These are phyloP conservation scores for Athalia cordata DNA, from an alignment of 2,888 invertebrate genomes.

Conservation along the genomic window DNA sequence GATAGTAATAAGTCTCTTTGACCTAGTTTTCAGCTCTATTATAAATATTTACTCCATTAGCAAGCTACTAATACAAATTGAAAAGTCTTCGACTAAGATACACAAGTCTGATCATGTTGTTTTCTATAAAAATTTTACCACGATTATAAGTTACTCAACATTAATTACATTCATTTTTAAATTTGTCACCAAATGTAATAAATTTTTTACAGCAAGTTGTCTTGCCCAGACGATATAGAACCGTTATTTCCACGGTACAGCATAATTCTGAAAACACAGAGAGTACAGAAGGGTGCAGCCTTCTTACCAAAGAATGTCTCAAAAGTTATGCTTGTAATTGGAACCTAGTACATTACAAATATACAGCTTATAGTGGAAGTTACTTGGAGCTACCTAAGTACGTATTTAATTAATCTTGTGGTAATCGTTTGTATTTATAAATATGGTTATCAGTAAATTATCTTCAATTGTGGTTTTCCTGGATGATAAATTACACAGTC, in stretches of 20 bases:
- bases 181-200: neutral
- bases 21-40: neutral
- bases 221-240: conserved; percentile 86
- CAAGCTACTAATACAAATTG: neutral
- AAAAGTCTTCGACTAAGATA: neutral
- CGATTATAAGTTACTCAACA: neutral
- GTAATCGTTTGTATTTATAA: neutral
- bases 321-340: conserved; percentile 90
- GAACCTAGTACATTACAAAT: conserved; percentile 94
- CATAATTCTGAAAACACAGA: conserved; percentile 72
- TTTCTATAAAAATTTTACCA: neutral
- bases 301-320: conserved; percentile 82
- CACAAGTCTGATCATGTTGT: neutral
- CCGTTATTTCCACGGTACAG: conserved; percentile 80
- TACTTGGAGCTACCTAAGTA: conserved; percentile 91
- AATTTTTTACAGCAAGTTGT: conserved; percentile 82
- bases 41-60: neutral
- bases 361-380: conserved; percentile 89
- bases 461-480: no score
- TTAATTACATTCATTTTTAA: neutral
- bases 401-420: conserved; percentile 50
- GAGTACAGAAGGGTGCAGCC: conserved; percentile 75
- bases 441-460: no score
- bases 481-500: no score
- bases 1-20: no score